Conservation (phyloP, 1,140 invertebrate species). For the Apis cerana region DNA sequence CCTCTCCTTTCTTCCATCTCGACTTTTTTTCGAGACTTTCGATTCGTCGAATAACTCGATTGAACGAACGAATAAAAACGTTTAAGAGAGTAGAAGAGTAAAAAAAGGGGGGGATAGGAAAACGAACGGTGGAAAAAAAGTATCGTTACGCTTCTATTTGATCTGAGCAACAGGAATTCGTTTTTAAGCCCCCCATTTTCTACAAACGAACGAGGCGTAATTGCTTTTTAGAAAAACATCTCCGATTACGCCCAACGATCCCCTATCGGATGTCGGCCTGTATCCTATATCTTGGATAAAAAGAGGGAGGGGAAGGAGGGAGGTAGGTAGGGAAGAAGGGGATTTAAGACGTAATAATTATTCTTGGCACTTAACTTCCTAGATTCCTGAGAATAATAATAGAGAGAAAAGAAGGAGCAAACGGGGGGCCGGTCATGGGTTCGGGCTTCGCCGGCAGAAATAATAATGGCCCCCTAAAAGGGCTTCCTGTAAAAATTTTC, state of each 20-base stretch:
- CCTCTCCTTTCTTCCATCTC: too few species aligned
- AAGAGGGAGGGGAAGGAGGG: neutral
- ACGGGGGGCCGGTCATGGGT: constrained; percentile 6
- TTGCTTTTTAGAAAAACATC: constrained; percentile 51
- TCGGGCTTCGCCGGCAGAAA: constrained; percentile 61
- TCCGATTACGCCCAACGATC: constrained; percentile 58
- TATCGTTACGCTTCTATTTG: neutral
- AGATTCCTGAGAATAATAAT: constrained; percentile 68
- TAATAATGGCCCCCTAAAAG: constrained; percentile 70
- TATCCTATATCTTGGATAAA: neutral
- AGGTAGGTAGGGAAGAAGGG: neutral
- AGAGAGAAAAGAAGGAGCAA: neutral
- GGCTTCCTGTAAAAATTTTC: constrained; percentile 75
- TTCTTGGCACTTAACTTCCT: constrained; percentile 67
- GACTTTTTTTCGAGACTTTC: too few species aligned
- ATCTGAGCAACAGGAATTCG: neutral
- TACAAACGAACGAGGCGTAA: neutral
- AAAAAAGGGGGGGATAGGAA: too few species aligned
- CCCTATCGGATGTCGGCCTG: constrained; percentile 63
- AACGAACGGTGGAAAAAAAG: neutral
- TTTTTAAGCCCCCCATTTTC: neutral
- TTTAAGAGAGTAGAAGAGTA: too few species aligned
- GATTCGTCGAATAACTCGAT: too few species aligned
- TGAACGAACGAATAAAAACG: too few species aligned
- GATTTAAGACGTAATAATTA: constrained; percentile 70